A percentile compares a stretch with the other conserved stretches of the same genome.
phyloP scores from a whole-genome alignment of 1,140 invertebrate species.

The Anastatus disparis region DNA sequence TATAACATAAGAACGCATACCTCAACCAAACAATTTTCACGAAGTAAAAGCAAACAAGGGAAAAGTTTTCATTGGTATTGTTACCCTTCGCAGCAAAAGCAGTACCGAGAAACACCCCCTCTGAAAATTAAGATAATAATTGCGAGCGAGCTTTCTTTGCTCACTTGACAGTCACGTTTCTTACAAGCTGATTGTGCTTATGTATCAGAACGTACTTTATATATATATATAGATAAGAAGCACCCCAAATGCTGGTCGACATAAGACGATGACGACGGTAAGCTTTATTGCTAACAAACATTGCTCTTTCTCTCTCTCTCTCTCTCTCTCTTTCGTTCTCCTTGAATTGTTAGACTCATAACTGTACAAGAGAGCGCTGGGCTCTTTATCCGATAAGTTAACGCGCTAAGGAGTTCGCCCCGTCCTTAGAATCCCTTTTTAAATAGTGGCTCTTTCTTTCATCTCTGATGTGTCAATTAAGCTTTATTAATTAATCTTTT shows the following conservation, averaged over 20 bases:
- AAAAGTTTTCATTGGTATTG: background rate
- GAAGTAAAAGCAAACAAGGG: background rate
- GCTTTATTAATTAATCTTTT: conserved; percentile 17
- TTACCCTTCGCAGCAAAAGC: conserved; percentile 5
- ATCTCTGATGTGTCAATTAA: conserved; percentile 19
- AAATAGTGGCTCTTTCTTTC: conserved; percentile 14
- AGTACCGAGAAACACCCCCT: too few species aligned
- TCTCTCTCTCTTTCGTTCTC: background rate
- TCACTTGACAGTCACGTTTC: conserved; percentile 29
- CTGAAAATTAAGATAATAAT: conserved; percentile 32
- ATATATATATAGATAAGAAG: too few species aligned
- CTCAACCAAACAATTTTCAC: background rate
- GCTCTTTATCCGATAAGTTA: conserved; percentile 29
- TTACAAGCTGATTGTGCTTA: background rate
- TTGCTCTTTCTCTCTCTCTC: background rate
- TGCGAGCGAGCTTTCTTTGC: background rate
- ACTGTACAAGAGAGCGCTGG: background rate
- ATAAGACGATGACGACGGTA: conserved; percentile 36
- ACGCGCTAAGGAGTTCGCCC: conserved; percentile 24
- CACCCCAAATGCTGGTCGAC: conserved; percentile 20
- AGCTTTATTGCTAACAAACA: conserved; percentile 50
- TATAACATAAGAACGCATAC: background rate
- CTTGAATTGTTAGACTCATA: conserved; percentile 17
- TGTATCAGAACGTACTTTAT: too few species aligned
- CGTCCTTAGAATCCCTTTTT: conserved; percentile 32